Evolutionary conservation across 1,140 invertebrate species (phyloP), one percentile per base, ranked within the genome.

Genomic region (Sinonovacula constricta): DNA sequence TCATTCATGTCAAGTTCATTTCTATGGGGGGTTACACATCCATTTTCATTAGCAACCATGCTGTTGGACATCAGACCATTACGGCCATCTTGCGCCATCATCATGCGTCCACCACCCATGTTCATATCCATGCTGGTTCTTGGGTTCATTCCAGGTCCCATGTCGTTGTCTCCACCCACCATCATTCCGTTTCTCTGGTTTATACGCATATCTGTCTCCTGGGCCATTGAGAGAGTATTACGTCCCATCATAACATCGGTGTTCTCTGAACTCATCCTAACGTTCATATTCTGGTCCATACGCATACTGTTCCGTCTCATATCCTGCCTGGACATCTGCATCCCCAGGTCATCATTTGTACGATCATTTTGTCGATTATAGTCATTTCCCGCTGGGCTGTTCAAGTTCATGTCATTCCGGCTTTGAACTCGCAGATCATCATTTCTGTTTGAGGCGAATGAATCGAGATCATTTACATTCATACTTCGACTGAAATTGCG

Each of bases 401-500:
- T 74, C 1, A 74, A 18, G 22, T 74, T 65, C 71, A 74, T 63
- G 31, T 74, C 71, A 54, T 74, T 65, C 33, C 71, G 71, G 30
- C 60, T 74, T 26, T 60, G 36, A 1, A 63, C 24, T 33, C 71
- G 22, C 4, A 74, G n/a, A 26, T 63, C 49, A 33, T 74, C 71
- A 54, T 63, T 39, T 3, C 71, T 59, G 39, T 74, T 74, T 18
- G 14, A 33, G 5, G 57, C 24, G 24, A 59, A 74, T 54, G 49
- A 54, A 22, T 74, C 71, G 18, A 74, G 51, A n/a, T 33, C 71
- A 36, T 63, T 74, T 1, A 74, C 56, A 54, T 65, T 74, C 71
- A 74, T 74, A 26, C 71, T 39, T n/a, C n/a, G n/a, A 51, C 65
- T 74, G 26, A 59, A 74, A 65, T 65, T 74, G 28, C 71, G 59